Evolutionary conservation across 2,888 invertebrate genomes (phyloP), one percentile per base, ranked within the genome.

Genomic region (Boloria euphrosyne): DNA sequence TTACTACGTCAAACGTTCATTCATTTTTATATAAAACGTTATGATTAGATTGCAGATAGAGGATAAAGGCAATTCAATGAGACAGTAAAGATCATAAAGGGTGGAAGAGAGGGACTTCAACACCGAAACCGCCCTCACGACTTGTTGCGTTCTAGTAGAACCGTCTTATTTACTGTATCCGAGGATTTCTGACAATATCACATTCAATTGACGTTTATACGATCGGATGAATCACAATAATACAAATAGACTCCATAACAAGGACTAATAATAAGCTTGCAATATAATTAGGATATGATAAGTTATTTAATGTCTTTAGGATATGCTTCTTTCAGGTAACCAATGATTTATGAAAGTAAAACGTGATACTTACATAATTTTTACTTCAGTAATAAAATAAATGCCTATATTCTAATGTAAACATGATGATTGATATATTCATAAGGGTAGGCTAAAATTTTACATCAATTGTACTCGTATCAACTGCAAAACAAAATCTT

Each of bases 141-240:
- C 89, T 89, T 89, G 89, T 90, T 90, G 89, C 89, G 79, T 79
- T 75, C 75, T 50, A 58, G 57, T 66, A 51, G 65, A 65, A 64
- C 60, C 73, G 75, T 73, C 74, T 79, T 85, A 83, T 85, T 86
- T 85, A 85, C 86, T 59, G 18, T 17, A 43, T 44, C 16, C 22
- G 46, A 57, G 46, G 57, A 57, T 57, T 46, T 18, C 46, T 46
- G 44, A 57, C 31, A 38, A 38, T 57, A 57, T 46, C 46, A 46
- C 13, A 46, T 57, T 46, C n/a, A 13, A 22, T 27, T 57, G 57
- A 57, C 57, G 57, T 22, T 22, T 57, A 46, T 46, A 16, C 57
- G 22, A 57, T 38, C 31, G 31, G 57, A 69, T 44, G 43, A 58
- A 16, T 50, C 65, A 57, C n/a, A 38, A 49, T 60, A 61, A 57